Evolutionary conservation across 2,797 vertebrate species (phyloP).

Genomic region (Knipowitschia caucasica): DNA sequence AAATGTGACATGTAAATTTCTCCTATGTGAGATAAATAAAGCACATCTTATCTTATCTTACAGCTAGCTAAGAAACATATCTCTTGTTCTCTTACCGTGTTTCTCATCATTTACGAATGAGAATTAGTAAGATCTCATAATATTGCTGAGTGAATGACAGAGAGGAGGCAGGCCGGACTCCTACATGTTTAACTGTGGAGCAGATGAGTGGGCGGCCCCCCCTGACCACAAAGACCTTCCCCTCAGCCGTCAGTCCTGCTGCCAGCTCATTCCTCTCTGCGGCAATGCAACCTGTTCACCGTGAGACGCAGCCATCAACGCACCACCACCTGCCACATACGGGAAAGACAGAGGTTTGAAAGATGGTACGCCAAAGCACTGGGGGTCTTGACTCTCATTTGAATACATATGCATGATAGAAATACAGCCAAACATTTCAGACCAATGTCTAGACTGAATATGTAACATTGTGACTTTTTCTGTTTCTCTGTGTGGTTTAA

Average conservation of each 20-base stretch:
- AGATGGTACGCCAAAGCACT: neutral
- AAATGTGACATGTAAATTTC: too few species aligned
- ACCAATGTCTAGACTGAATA: too few species aligned
- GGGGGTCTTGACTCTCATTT: neutral
- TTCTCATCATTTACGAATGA: neutral
- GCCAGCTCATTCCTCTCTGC: conserved; percentile 39
- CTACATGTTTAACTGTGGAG: conserved; percentile 6
- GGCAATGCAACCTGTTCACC: conserved; percentile 23
- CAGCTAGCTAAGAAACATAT: too few species aligned
- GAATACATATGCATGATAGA: too few species aligned
- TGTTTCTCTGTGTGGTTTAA: too few species aligned
- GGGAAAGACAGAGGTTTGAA: neutral
- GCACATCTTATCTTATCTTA: too few species aligned
- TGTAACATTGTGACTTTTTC: too few species aligned
- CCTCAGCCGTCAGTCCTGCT: conserved; percentile 15
- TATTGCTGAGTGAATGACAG: conserved; percentile 6
- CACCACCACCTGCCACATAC: neutral
- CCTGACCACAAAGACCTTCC: conserved; percentile 24
- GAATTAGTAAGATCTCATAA: conserved; percentile 13
- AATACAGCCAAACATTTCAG: too few species aligned
- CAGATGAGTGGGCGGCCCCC: conserved; percentile 13
- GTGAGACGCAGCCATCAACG: conserved; percentile 17
- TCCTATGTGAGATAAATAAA: too few species aligned
- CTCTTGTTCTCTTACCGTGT: too few species aligned
- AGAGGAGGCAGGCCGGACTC: conserved; percentile 5